These are phyloP conservation scores for Leptothorax acervorum DNA, from an alignment of 2,888 invertebrate species.

Conservation along the genomic window DNA sequence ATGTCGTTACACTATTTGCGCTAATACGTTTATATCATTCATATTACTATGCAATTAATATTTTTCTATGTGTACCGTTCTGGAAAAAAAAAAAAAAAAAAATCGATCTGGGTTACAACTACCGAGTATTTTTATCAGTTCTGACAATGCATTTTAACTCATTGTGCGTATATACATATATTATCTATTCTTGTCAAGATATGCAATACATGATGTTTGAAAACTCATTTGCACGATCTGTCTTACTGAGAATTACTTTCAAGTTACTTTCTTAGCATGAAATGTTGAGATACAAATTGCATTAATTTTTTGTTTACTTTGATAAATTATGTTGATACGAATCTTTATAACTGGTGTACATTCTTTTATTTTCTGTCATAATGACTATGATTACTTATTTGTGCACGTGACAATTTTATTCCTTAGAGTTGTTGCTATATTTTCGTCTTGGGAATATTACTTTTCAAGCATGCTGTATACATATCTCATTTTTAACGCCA, in stretches of 20 bases:
- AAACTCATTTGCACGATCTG: background rate
- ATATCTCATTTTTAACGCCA: constrained; percentile 10
- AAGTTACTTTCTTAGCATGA: background rate
- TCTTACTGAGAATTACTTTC: background rate
- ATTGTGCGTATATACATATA: constrained; percentile 6
- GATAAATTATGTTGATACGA: background rate
- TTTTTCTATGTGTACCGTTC: background rate
- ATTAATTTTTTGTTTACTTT: too few species aligned
- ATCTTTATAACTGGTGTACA: background rate
- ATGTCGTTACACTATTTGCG: background rate
- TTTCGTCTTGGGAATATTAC: background rate
- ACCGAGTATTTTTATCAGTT: constrained; percentile 3
- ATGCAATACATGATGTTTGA: background rate
- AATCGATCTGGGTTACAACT: background rate
- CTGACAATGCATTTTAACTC: background rate
- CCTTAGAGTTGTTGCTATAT: background rate
- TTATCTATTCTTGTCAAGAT: background rate
- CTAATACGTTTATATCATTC: background rate
- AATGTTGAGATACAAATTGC: too few species aligned
- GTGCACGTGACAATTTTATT: constrained; percentile 2
- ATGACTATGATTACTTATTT: background rate
- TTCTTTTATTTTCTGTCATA: background rate
- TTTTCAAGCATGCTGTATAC: background rate
- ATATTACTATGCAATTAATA: background rate
- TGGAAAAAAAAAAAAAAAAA: too few species aligned